These are phyloP conservation scores for Melieria crassipennis DNA, from an alignment of 2,888 invertebrate genomes.

Conservation along the genomic window DNA sequence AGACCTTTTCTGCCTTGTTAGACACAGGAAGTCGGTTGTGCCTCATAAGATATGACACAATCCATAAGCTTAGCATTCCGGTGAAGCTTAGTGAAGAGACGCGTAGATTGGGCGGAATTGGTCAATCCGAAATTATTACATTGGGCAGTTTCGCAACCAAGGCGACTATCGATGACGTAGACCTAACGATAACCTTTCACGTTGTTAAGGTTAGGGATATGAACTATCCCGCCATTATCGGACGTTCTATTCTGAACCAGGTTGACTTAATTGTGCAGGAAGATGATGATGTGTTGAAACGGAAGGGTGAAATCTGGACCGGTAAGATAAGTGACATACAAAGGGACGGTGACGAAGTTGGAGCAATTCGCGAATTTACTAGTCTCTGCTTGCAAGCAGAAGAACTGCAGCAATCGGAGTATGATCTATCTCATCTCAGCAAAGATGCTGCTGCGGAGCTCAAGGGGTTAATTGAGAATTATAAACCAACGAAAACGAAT, in stretches of 20 bases:
- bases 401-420: background rate
- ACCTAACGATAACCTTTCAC: background rate
- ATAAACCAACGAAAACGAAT: background rate
- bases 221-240: slow-evolving; percentile 2
- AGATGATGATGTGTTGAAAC: slow-evolving; percentile 2
- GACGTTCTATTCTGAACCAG: slow-evolving; percentile 8
- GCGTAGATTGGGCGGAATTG: background rate
- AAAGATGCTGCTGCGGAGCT: background rate
- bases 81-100: background rate
- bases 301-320: background rate
- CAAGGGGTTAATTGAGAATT: background rate
- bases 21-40: background rate
- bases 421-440: slow-evolving; percentile 5
- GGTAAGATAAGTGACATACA: background rate
- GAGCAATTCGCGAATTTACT: background rate
- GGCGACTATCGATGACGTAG: background rate
- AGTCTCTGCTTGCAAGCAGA: background rate
- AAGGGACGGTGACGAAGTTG: background rate
- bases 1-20: background rate
- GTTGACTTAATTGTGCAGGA: slow-evolving; percentile 9
- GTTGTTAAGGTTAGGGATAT: slow-evolving; percentile 4
- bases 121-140: background rate
- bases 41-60: background rate
- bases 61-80: background rate
- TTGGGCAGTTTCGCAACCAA: background rate